phyloP scores from a whole-genome alignment of 2,113 vertebrate species.

The Callaeas wilsoni region DNA sequence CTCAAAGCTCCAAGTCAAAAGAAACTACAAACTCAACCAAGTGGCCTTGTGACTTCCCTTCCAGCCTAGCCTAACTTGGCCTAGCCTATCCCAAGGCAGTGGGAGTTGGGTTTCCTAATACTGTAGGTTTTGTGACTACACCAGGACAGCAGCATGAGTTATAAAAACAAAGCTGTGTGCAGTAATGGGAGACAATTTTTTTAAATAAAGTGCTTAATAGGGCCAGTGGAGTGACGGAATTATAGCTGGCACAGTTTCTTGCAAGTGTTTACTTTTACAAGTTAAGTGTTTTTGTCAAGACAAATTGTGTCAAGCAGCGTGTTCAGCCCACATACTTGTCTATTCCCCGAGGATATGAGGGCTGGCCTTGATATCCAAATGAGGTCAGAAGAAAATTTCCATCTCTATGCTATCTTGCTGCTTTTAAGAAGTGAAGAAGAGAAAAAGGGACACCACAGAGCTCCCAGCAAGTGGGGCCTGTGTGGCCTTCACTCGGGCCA shows the following conservation, averaged over 20 bases:
- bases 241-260: background rate
- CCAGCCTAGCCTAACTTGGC: background rate
- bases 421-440: background rate
- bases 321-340: background rate
- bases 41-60: background rate
- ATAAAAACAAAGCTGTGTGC: background rate
- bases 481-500: background rate
- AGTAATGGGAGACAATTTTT: background rate
- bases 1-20: background rate
- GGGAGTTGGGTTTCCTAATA: background rate
- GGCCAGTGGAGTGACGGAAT: background rate
- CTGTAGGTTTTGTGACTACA: background rate
- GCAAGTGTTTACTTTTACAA: background rate
- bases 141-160: background rate
- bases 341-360: background rate
- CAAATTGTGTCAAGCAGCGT: background rate
- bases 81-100: background rate
- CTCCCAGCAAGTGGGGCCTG: background rate
- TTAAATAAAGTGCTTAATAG: background rate
- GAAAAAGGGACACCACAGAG: background rate
- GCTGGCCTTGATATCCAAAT: constrained; percentile 18
- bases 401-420: background rate
- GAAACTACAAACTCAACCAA: background rate
- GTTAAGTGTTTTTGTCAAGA: background rate
- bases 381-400: constrained; percentile 11